phyloP scores from a whole-genome alignment of 64 coral and sea anemone species.

The Stylophora pistillata region DNA sequence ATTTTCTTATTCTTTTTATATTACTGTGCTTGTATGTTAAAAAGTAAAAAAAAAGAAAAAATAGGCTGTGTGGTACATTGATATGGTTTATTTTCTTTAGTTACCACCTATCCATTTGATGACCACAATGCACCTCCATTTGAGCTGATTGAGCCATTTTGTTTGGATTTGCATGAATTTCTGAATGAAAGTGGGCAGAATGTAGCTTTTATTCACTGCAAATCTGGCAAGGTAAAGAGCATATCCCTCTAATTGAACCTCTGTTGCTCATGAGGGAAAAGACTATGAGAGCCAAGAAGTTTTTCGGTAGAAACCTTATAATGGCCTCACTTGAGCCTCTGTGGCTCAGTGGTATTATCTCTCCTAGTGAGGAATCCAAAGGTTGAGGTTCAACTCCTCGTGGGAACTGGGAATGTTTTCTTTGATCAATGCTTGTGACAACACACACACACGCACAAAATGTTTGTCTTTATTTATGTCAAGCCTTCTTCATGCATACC shows the following conservation, averaged over 20 bases:
- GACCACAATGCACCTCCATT: slow-evolving; percentile 99
- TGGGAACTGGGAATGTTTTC: too few relatives aligned
- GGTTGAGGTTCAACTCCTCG: too few relatives aligned
- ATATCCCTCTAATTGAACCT: too few relatives aligned
- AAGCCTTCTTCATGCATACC: too few relatives aligned
- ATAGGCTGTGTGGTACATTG: too few relatives aligned
- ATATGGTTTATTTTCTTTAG: slow-evolving; percentile 20
- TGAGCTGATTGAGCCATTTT: slow-evolving; percentile 92
- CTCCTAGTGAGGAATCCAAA: too few relatives aligned
- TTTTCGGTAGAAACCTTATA: background rate
- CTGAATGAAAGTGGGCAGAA: slow-evolving; percentile 77
- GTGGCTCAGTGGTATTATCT: too few relatives aligned
- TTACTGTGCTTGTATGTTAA: background rate
- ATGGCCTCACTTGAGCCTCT: too few relatives aligned
- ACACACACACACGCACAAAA: too few relatives aligned
- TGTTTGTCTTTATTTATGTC: too few relatives aligned
- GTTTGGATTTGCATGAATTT: slow-evolving; percentile 90
- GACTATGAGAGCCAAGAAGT: background rate
- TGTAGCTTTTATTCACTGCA: slow-evolving; percentile 98
- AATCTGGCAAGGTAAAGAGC: slow-evolving; percentile 87
- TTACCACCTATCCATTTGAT: slow-evolving; percentile 95
- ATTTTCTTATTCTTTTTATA: too few relatives aligned
- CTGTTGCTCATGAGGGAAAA: background rate
- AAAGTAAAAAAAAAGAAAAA: background rate
- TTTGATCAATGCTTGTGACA: too few relatives aligned